Evolutionary conservation across 2,888 invertebrate species (phyloP).

Genomic region (Prenolepis imparis): DNA sequence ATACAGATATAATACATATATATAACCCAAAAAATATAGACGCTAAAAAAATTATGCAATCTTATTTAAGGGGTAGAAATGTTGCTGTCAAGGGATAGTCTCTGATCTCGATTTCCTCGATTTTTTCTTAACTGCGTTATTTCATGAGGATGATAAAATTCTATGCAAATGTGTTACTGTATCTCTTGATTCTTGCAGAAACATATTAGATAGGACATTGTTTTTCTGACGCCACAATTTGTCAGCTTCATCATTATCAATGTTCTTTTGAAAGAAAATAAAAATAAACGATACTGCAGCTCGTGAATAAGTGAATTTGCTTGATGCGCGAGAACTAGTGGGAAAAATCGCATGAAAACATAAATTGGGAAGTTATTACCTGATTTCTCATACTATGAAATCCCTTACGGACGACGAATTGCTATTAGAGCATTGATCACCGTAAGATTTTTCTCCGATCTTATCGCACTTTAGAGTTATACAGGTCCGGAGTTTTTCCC

Average conservation of each 20-base stretch:
- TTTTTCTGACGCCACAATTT: slow-evolving; percentile 5
- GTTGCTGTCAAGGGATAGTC: background rate
- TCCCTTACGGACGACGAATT: slow-evolving; percentile 50
- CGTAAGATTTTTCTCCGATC: slow-evolving; percentile 61
- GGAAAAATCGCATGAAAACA: slow-evolving; percentile 33
- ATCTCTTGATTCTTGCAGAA: slow-evolving; percentile 2
- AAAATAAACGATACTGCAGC: slow-evolving; percentile 34
- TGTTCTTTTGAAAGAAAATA: slow-evolving; percentile 2
- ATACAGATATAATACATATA: slow-evolving; percentile 11
- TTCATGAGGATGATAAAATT: background rate
- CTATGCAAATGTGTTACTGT: background rate
- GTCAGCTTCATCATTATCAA: background rate
- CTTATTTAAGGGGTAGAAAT: background rate
- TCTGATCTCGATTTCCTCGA: background rate
- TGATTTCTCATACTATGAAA: slow-evolving; percentile 42
- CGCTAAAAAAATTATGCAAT: too few relatives aligned
- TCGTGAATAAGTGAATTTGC: slow-evolving; percentile 34
- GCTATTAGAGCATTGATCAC: slow-evolving; percentile 70
- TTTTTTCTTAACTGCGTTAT: background rate
- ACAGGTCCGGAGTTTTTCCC: slow-evolving; percentile 61
- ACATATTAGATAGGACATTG: slow-evolving; percentile 33
- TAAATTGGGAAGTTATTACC: slow-evolving; percentile 48
- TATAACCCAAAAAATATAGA: background rate
- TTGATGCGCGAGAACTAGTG: slow-evolving; percentile 34
- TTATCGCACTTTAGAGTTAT: slow-evolving; percentile 62